Base-by-base conservation (phyloP, 2,113 vertebrate genomes). In the Gnathonemus echidnorhynchus region DNA sequence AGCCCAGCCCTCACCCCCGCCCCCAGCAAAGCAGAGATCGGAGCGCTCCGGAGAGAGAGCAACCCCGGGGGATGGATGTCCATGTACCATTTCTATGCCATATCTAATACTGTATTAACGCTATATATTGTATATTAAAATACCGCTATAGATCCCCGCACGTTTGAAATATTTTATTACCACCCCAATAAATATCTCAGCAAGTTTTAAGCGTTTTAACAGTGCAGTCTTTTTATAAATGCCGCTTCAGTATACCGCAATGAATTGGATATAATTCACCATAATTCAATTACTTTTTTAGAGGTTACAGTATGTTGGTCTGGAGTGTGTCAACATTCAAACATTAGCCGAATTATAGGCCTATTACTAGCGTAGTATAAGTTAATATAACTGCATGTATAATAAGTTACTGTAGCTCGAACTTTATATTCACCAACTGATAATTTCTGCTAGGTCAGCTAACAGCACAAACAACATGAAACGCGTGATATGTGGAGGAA, bases 1-100 rank as follows among this genome's bases (percentile, higher is more conserved):
- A 93, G 91, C 90, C 92, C 94, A 95, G 93, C 95, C 95, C 95
- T 95, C 95, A 94, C 13, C 27, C 70, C 74, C 35, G 35, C 74
- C 35, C 74, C 9, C 58, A 66, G n/a, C n/a, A 66, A 66, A 66
- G 8, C 52, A 53, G 24, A n/a, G 58, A 27, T 9, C 62, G 9
- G n/a, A 66, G n/a, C 62, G 62, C 62, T 66, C 62, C n/a, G 9
- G 62, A 27, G n/a, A 66, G 62, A 11, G 62, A 10, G 62, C n/a
- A 66, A 10, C 62, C 58, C 58, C 8, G 52, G 21, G 56, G 21
- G 19, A 2, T n/a, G 56, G 24, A n/a, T 62, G 56, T 62, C 7
- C 56, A 62, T n/a, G 21, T 62, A n/a, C 56, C 6, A n/a, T 62
- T 56, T 27, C 8, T 13, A 62, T 62, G 24, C 24, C 24, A 62